Evolutionary conservation across 2,113 vertebrate genomes (phyloP), one percentile per base, ranked within the genome.

Genomic region (Triplophysa siluroides): DNA sequence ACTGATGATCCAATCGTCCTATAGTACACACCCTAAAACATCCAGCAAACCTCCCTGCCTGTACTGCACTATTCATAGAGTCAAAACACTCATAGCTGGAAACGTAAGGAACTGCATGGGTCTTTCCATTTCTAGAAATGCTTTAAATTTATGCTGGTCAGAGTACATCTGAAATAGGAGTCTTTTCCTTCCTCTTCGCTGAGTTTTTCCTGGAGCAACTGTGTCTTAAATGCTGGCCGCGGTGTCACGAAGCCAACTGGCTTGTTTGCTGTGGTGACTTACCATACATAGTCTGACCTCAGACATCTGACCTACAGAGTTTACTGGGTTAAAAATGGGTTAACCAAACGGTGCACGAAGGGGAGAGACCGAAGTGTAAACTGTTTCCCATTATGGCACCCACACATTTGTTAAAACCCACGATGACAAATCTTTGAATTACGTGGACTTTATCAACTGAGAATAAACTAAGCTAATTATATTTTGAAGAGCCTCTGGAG

Each of bases 101-200:
- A 68, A 76, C 72, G 6, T 43, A 54, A 72, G 81, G 84, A 83
- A 85, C 64, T 68, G 54, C 67, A 72, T 60, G 50, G 19, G 54
- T 61, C 21, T 26, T 64, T 79, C 78, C 60, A 79, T 81, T 62
- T 21, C 23, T 75, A 29, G 8, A 33, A 16, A 54, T 33, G 19
- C 38, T 56, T n/a, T 61, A 60, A 24, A 54, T 45, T 64, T 72
- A 45, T 68, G 63, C 64, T 68, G 62, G n/a, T 66, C 43, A 5
- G 52, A 71, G 10, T 12, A 41, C 38, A 54, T 29, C 58, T 50
- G 66, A 85, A 81, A 83, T 78, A 81, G 68, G 63, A 61, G 8
- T 13, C 24, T 12, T 63, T 81, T 79, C 71, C 81, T 78, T 81
- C 66, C 71, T 19, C n/a, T 8, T 73, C 64, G 38, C 21, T 38